A percentile compares a stretch with the other conserved stretches of the same genome.
Evolutionary conservation across 2,113 vertebrate genomes (phyloP).

Genomic region (Hippopotamus amphibius): DNA sequence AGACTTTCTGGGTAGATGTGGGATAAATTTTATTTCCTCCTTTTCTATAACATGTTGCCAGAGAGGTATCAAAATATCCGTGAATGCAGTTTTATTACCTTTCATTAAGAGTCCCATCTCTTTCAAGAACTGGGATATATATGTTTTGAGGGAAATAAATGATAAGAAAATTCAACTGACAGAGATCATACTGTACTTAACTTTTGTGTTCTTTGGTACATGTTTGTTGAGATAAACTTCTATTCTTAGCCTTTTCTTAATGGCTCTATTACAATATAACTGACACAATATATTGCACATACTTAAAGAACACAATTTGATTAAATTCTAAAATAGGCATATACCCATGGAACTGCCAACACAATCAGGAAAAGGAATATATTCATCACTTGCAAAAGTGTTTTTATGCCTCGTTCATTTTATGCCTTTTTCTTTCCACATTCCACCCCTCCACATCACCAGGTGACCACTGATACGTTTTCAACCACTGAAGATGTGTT

Average conservation of each 20-base stretch:
- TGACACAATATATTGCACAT: neutral
- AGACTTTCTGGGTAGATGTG: neutral
- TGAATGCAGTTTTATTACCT: neutral
- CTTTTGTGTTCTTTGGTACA: neutral
- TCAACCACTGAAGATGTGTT: neutral
- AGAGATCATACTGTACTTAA: neutral
- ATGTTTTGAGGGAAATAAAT: neutral
- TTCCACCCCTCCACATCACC: neutral
- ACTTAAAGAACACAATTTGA: neutral
- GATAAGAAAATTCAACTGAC: neutral
- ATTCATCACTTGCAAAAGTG: neutral
- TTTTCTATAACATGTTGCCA: neutral
- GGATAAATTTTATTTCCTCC: neutral
- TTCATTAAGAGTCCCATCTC: neutral
- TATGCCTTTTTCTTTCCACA: neutral
- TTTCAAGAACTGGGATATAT: neutral
- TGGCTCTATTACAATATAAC: neutral
- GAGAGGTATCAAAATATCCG: neutral
- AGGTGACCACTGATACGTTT: neutral
- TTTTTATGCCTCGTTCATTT: neutral
- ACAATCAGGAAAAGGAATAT: neutral
- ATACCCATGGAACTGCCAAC: neutral
- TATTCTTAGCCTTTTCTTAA: neutral
- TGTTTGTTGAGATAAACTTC: neutral
- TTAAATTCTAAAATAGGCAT: neutral